Percentiles rank a stretch among this genome's conserved stretches.
Conservation (phyloP, 2,888 invertebrate species). For the Diaprepes abbreviatus region DNA sequence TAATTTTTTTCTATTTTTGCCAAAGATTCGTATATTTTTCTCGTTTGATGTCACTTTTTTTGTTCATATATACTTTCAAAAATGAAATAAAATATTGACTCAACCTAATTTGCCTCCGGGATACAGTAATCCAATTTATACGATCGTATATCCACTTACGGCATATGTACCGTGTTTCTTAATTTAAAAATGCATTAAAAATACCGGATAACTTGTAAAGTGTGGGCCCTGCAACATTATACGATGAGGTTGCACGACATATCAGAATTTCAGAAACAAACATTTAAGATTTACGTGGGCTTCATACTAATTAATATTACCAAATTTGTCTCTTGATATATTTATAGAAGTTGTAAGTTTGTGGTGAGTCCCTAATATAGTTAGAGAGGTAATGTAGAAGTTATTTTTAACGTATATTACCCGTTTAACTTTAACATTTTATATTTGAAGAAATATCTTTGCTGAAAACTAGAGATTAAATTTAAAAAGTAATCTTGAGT, state of each 20-base stretch:
- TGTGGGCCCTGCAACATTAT: constrained; percentile 42
- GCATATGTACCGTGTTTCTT: constrained; percentile 35
- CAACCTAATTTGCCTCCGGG: too few species aligned
- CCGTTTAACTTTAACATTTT: too few species aligned
- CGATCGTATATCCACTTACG: constrained; percentile 29
- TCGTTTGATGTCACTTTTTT: too few species aligned
- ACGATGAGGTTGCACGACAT: constrained; percentile 44
- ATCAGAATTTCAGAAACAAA: constrained; percentile 44
- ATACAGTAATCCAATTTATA: neutral
- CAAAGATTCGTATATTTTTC: too few species aligned
- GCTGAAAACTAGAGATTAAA: too few species aligned
- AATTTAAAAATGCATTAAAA: constrained; percentile 36
- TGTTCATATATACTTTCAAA: too few species aligned
- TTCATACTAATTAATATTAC: constrained; percentile 45
- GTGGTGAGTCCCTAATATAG: neutral
- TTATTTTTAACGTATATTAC: too few species aligned
- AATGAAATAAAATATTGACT: too few species aligned
- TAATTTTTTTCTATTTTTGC: too few species aligned
- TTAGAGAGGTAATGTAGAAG: constrained; percentile 4
- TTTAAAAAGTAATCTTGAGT: too few species aligned
- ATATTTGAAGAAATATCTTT: too few species aligned
- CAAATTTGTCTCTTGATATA: constrained; percentile 33
- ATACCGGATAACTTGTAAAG: constrained; percentile 40
- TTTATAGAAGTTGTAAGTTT: constrained; percentile 30
- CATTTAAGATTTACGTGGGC: constrained; percentile 39